Base-by-base conservation (phyloP, 2,797 vertebrate species). In the Leontocebus nigricollis region DNA sequence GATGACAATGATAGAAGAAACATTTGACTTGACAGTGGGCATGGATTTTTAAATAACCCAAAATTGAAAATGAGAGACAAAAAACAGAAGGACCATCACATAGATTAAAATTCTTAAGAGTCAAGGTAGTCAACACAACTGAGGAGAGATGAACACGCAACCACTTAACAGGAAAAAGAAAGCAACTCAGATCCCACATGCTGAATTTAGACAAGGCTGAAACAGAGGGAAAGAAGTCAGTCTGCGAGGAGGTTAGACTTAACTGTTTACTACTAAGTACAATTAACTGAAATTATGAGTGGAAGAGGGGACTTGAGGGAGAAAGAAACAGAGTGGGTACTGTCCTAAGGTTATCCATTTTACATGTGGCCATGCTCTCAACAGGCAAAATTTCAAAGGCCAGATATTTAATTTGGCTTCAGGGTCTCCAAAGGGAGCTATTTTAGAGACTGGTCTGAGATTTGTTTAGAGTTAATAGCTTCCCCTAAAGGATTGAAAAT, bases 11-110 rank as follows among this genome's bases (percentile, higher is more conserved):
- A 70, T 19, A 93, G 84, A 93, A 79, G 50, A 67, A 82, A 76
- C 9, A 82, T 33, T 59, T 92, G 77, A 93, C 79, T 80, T 36
- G 57, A 76, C 19, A 85, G 44, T 12, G 9, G 76, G 24, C 81
- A 84, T 8, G 67, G 46, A 90, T 79, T 72, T 73, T 96, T 91
- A 36, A 90, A 95, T 86, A 77, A 46, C 20, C 46, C 70, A 7
- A 79, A 90, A 87, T 88, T 70, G n/a, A 93, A 89, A 97, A 85
- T 20, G 30, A 93, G 48, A 87, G 52, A 67, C 61, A 91, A 88
- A 39, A 94, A 88, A 94, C 75, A 89, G 76, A 90, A 84, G 41
- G 11, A 73, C 19, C 41, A 59, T 67, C 81, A 86, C 5, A 27
- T 44, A 80, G 36, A 36, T 94, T 94, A 86, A 79, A 85, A 83